Percentiles rank a stretch among this genome's conserved stretches.
These are phyloP conservation scores for Cetonia aurata DNA, from an alignment of 2,888 invertebrate species.

Conservation along the genomic window DNA sequence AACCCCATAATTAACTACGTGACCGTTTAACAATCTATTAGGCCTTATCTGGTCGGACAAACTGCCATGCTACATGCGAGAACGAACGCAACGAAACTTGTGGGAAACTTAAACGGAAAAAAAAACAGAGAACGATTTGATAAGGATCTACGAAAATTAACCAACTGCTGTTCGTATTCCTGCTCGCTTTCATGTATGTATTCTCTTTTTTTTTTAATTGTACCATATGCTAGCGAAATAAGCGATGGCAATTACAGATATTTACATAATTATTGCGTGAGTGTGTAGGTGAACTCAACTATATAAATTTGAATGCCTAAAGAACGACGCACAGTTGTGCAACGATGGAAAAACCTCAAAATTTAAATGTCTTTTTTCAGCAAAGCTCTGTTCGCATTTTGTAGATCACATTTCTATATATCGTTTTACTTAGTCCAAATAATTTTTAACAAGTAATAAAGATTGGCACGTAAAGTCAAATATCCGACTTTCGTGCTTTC, in stretches of 20 bases:
- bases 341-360: neutral
- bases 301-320: neutral
- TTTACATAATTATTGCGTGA: neutral
- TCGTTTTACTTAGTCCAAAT: too few species aligned
- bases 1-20: too few species aligned
- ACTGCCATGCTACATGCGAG: too few species aligned
- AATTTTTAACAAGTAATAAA: too few species aligned
- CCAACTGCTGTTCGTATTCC: constrained; percentile 15
- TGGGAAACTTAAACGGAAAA: neutral
- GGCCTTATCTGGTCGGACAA: too few species aligned
- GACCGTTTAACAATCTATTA: too few species aligned
- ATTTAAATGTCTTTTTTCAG: too few species aligned
- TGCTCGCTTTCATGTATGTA: constrained; percentile 3
- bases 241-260: neutral
- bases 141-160: neutral
- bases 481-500: too few species aligned
- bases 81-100: too few species aligned
- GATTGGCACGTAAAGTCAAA: too few species aligned
- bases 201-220: constrained; percentile 2
- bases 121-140: neutral
- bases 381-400: too few species aligned
- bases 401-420: too few species aligned
- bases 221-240: constrained; percentile 11
- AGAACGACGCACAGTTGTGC: neutral
- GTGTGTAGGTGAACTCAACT: neutral